Evolutionary conservation across 1,140 invertebrate genomes (phyloP).

Genomic region (Hydropsyche tenuis): DNA sequence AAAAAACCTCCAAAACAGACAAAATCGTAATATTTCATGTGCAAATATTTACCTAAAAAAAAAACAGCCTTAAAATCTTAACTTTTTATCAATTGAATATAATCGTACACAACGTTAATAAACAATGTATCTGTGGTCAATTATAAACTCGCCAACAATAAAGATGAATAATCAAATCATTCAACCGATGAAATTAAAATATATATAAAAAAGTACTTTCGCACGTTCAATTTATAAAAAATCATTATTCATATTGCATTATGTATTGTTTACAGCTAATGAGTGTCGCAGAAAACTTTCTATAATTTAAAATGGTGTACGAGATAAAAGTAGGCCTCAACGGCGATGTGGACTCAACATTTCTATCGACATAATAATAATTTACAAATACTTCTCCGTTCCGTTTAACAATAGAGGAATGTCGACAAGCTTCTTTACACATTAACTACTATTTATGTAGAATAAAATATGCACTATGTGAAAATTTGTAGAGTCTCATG

Average conservation of each 20-base stretch:
- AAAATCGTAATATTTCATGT: constrained; percentile 39
- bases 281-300: background rate
- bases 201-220: no score
- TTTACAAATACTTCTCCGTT: background rate
- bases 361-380: background rate
- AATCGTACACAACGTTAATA: constrained; percentile 15
- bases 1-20: constrained; percentile 43
- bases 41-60: constrained; percentile 27
- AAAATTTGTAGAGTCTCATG: constrained; percentile 24
- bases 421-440: background rate
- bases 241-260: no score
- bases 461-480: constrained; percentile 12
- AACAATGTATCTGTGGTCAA: background rate
- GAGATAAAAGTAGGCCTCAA: constrained; percentile 4
- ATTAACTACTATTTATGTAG: background rate
- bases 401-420: background rate
- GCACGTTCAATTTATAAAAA: no score
- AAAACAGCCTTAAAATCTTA: constrained; percentile 42
- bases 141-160: no score
- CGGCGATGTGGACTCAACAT: constrained; percentile 11
- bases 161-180: no score
- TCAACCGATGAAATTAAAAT: no score
- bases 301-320: background rate
- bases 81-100: constrained; percentile 19
- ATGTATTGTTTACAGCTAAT: no score